These are phyloP conservation scores for Penelope pileata DNA, from an alignment of 2,113 vertebrate genomes.

Conservation along the genomic window DNA sequence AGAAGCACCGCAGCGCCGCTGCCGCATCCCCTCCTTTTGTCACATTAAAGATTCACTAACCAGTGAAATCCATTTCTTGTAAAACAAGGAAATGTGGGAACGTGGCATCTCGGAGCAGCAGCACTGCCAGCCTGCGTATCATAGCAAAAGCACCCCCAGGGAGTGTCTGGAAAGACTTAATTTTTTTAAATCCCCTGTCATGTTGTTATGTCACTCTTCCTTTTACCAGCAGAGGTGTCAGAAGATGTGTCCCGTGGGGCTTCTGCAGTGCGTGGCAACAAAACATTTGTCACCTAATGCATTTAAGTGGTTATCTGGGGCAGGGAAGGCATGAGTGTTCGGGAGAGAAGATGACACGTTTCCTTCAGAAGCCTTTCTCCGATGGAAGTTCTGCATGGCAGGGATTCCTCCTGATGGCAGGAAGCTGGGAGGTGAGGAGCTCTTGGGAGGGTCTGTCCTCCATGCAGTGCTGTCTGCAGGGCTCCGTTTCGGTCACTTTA, in stretches of 20 bases:
- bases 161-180: constrained; percentile 13
- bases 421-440: background rate
- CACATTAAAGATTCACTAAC: constrained; percentile 35
- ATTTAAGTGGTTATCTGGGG: constrained; percentile 11
- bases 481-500: background rate
- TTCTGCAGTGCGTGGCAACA: background rate
- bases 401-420: background rate
- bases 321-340: background rate
- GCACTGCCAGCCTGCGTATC: background rate
- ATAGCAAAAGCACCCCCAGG: background rate
- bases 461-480: background rate
- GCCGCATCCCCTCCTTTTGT: background rate
- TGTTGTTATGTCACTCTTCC: background rate
- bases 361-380: background rate
- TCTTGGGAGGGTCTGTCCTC: background rate
- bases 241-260: background rate
- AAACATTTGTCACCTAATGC: constrained; percentile 19
- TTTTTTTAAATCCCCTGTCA: constrained; percentile 45
- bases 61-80: constrained; percentile 9
- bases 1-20: background rate
- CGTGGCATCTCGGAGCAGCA: background rate
- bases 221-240: constrained; percentile 13
- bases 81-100: constrained; percentile 15
- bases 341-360: background rate
- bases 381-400: background rate